Conservation (phyloP, 2,113 vertebrate genomes). For the Taxidea taxus region DNA sequence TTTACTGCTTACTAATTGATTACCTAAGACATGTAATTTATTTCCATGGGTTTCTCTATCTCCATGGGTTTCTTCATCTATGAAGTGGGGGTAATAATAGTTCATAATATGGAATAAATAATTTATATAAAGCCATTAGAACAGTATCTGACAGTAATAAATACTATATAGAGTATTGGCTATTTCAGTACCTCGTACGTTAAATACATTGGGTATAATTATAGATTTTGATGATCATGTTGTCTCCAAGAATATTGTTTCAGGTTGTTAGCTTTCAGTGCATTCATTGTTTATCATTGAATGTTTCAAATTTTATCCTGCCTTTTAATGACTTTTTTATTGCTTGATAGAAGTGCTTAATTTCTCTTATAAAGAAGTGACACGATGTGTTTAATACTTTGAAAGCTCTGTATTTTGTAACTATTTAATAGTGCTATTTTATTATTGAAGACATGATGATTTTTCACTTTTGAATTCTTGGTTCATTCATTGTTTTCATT, state of each 20-base stretch:
- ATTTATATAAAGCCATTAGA: slow-evolving; percentile 4
- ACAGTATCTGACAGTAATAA: slow-evolving; percentile 3
- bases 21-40: neutral
- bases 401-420: slow-evolving; percentile 1
- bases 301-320: slow-evolving; percentile 3
- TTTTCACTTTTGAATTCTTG: slow-evolving; percentile 30
- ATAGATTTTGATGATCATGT: neutral
- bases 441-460: neutral
- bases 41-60: too few relatives aligned
- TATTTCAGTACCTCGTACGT: neutral
- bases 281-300: neutral
- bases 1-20: neutral
- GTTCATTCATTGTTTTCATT: slow-evolving; percentile 27
- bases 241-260: neutral
- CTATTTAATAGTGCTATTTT: neutral
- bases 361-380: slow-evolving; percentile 37
- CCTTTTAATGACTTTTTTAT: neutral
- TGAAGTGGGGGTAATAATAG: neutral
- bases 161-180: neutral
- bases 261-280: neutral
- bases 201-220: slow-evolving; percentile 1
- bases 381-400: slow-evolving; percentile 9
- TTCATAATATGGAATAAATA: neutral
- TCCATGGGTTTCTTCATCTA: neutral
- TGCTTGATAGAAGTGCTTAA: neutral